Evolutionary conservation across 2,113 vertebrate species (phyloP).

Genomic region (Upupa epops): DNA sequence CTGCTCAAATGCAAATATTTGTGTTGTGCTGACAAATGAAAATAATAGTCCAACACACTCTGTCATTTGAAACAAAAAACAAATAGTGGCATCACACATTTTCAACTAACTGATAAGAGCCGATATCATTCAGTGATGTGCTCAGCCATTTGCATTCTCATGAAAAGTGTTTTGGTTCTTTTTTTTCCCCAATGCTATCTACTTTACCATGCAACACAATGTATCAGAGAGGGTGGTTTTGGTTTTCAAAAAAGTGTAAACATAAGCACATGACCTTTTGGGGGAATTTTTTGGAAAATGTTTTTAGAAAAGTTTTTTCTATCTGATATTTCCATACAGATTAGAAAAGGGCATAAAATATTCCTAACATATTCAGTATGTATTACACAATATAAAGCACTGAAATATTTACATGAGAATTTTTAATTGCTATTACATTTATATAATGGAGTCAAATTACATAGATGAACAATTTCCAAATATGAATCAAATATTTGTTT

Average conservation of each 20-base stretch:
- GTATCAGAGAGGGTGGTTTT: background rate
- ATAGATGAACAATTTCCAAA: background rate
- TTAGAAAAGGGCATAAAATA: background rate
- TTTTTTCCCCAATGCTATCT: background rate
- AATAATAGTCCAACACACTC: background rate
- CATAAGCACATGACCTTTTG: background rate
- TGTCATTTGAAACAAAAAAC: background rate
- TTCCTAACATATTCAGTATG: background rate
- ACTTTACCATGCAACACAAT: background rate
- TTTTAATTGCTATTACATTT: background rate
- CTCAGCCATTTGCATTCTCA: background rate
- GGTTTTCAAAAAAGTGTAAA: background rate
- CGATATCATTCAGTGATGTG: fast-evolving
- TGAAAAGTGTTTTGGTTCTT: background rate
- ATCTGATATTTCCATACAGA: background rate
- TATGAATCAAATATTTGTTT: background rate
- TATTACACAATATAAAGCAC: background rate
- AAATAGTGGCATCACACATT: background rate
- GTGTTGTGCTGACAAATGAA: background rate
- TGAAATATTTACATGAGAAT: background rate
- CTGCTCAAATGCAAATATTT: background rate
- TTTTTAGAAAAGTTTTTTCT: background rate
- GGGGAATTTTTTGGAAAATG: background rate
- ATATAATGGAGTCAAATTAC: background rate
- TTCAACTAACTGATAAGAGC: background rate